These are phyloP conservation scores for Lycaon pictus DNA, from an alignment of 2,113 vertebrate genomes.

Conservation along the genomic window DNA sequence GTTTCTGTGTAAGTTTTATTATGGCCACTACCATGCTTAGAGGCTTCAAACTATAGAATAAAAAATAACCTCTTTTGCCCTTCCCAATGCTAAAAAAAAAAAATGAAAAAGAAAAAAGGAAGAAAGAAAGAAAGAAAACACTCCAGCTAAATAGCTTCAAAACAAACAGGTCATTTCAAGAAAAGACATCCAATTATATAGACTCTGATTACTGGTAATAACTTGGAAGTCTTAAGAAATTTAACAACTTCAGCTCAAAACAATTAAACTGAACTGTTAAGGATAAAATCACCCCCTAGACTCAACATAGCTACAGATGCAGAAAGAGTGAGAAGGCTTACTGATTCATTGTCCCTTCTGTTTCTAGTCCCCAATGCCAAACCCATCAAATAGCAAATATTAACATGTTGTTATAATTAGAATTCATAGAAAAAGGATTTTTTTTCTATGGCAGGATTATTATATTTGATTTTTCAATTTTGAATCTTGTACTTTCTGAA, in stretches of 20 bases:
- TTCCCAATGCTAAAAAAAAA: not conserved
- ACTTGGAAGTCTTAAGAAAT: slow-evolving; percentile 65
- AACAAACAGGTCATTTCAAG: slow-evolving; percentile 67
- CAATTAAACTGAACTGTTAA: slow-evolving; percentile 50
- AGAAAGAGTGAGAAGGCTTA: not conserved
- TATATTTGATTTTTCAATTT: slow-evolving; percentile 39
- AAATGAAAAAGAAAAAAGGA: not conserved
- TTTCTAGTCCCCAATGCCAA: slow-evolving; percentile 1
- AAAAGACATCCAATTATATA: slow-evolving; percentile 61
- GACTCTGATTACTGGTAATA: slow-evolving; percentile 68
- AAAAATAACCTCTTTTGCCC: slow-evolving; percentile 3
- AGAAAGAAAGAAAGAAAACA: not conserved
- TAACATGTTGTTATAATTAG: slow-evolving; percentile 44
- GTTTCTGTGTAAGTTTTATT: slow-evolving; percentile 50
- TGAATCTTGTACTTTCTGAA: slow-evolving; percentile 41
- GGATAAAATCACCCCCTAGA: slow-evolving; percentile 59
- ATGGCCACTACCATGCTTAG: not conserved
- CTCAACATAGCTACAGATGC: slow-evolving; percentile 26
- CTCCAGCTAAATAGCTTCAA: slow-evolving; percentile 48
- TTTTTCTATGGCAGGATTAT: slow-evolving; percentile 25
- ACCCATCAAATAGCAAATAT: slow-evolving; percentile 17
- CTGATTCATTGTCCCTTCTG: not conserved
- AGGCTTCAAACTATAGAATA: slow-evolving; percentile 21
- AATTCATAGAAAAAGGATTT: slow-evolving; percentile 28
- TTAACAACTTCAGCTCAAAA: slow-evolving; percentile 64